Percentiles rank a stretch among this genome's conserved stretches.
Evolutionary conservation across 2,113 vertebrate genomes (phyloP).

Genomic region (Ammodytes dubius): DNA sequence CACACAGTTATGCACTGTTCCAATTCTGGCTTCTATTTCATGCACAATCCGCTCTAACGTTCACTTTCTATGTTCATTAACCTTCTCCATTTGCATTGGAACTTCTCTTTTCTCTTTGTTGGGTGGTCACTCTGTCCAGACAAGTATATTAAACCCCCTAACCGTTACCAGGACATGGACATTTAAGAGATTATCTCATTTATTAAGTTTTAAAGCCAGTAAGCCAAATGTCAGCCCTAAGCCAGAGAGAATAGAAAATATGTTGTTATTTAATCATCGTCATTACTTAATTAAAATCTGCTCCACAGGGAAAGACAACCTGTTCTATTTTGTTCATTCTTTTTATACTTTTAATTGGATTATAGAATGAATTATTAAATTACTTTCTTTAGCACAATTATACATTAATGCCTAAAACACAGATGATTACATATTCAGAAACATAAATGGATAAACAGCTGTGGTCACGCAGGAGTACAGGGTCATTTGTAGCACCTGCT

Average conservation of each 20-base stretch:
- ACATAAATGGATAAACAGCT: background rate
- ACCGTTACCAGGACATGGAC: conserved; percentile 28
- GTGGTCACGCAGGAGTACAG: background rate
- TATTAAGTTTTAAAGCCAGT: background rate
- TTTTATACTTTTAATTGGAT: conserved; percentile 31
- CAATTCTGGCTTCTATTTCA: background rate
- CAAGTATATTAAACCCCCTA: background rate
- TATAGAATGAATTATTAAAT: conserved; percentile 51
- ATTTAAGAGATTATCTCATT: background rate
- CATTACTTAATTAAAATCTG: conserved; percentile 54
- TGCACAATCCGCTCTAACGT: background rate
- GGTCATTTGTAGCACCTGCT: background rate
- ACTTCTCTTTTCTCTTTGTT: background rate
- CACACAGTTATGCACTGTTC: background rate
- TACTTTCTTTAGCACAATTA: background rate
- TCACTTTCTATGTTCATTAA: background rate
- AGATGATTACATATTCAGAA: background rate
- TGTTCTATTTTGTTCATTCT: conserved; percentile 42
- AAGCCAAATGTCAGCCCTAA: conserved; percentile 11
- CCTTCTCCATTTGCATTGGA: background rate
- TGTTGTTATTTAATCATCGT: conserved; percentile 19
- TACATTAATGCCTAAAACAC: background rate
- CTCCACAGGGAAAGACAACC: conserved; percentile 50
- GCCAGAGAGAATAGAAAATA: conserved; percentile 9
- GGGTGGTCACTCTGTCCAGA: background rate